These are phyloP conservation scores for Euleptes europaea DNA, from an alignment of 2,113 vertebrate species.

Conservation along the genomic window DNA sequence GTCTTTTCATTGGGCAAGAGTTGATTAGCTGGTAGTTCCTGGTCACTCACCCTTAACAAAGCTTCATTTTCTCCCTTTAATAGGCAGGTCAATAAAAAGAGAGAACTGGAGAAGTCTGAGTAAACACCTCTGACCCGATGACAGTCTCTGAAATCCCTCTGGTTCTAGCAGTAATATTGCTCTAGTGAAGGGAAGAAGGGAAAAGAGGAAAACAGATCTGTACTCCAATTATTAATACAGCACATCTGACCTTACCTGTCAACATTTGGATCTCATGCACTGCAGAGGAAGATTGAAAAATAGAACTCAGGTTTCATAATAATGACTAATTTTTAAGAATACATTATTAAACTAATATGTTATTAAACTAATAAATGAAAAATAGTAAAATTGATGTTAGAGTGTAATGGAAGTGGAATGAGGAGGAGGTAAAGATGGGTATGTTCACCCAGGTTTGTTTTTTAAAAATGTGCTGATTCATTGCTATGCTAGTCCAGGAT, in stretches of 20 bases:
- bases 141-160: constrained; percentile 4
- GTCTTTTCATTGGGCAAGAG: background rate
- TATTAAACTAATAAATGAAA: too few species aligned
- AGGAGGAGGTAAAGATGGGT: too few species aligned
- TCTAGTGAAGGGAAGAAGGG: background rate
- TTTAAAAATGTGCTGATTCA: too few species aligned
- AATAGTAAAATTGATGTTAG: too few species aligned
- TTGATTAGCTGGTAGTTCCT: background rate
- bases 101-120: background rate
- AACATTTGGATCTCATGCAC: background rate
- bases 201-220: background rate
- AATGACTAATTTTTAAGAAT: too few species aligned
- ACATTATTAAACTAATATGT: too few species aligned
- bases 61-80: background rate
- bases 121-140: constrained; percentile 14
- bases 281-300: background rate
- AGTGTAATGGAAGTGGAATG: too few species aligned
- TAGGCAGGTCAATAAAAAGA: constrained; percentile 7
- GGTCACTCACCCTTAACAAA: background rate
- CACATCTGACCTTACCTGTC: background rate
- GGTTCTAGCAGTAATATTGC: background rate
- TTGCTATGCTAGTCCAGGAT: too few species aligned
- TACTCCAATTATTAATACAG: constrained; percentile 9
- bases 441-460: too few species aligned
- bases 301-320: too few species aligned